These are phyloP conservation scores for Tenthredo amoena DNA, from an alignment of 2,888 invertebrate genomes.

Conservation along the genomic window DNA sequence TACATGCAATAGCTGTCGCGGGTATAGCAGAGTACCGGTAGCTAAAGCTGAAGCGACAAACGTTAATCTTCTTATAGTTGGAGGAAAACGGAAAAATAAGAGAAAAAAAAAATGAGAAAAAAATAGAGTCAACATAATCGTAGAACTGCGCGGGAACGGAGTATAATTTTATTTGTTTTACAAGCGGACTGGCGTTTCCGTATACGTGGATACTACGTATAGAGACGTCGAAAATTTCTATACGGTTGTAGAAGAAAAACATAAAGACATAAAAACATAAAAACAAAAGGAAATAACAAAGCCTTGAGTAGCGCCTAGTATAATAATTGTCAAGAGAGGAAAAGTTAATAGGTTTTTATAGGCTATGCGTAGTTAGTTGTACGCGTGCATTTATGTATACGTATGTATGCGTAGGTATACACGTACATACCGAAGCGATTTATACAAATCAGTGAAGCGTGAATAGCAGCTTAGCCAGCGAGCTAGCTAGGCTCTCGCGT, in stretches of 20 bases:
- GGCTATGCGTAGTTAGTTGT: background rate
- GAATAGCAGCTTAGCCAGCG: background rate
- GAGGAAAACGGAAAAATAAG: background rate
- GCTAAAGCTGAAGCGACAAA: background rate
- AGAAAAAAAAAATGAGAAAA: background rate
- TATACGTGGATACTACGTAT: background rate
- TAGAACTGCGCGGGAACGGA: too few species aligned
- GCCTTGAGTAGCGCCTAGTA: background rate
- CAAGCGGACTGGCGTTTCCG: background rate
- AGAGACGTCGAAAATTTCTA: background rate
- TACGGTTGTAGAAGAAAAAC: background rate
- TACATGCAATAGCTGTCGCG: background rate
- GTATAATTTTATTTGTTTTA: background rate
- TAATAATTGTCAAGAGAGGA: background rate
- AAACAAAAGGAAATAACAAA: background rate
- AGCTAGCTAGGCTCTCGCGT: too few species aligned
- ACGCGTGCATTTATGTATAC: background rate
- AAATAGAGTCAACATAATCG: background rate
- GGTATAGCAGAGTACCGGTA: background rate
- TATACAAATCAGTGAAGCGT: background rate
- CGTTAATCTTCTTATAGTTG: slow-evolving; percentile 6
- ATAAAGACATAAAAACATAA: background rate
- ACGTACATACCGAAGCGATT: background rate
- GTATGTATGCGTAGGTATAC: background rate
- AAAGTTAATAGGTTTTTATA: slow-evolving; percentile 1